Evolutionary conservation across 2,797 vertebrate species (phyloP), one percentile per base, ranked within the genome.

Genomic region (Chiroxiphia lanceolata): DNA sequence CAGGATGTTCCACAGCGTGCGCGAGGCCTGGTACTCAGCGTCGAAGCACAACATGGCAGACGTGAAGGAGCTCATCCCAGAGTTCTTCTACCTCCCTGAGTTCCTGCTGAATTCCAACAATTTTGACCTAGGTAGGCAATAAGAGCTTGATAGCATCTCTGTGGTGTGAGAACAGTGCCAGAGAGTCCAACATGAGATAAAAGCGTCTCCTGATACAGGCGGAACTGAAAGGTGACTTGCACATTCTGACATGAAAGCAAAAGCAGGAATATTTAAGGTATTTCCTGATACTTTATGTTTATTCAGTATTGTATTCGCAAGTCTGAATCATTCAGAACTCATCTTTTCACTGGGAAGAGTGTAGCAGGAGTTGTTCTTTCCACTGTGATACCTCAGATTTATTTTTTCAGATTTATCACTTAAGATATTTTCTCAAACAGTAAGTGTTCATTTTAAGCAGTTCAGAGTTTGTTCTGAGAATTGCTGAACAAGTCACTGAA

Each of bases 31-130:
- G 99, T 98, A 98, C 59, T 99, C 99, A 0, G 99, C 99, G 3
- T 99, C 99, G 33, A 99, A 99, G 95, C 99, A 99, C 98, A 99
- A 99, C 98, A 99, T 99, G 99, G 99, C 99, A 9, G 99, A 99
- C 0, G 99, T 99, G 18, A 99, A 99, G 97, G 99, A 99, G 93
- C 99, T 99, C 75, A 99, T 99, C 96, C 99, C 99, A 0, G 99
- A 99, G 97, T 99, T 99, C 97, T 99, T 99, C 98, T 99, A 99
- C 92, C 98, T 99, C 85, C 99, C 99, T 0, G 99, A 99, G 97
- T 99, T 99, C 95, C 89, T 99, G 89, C 99, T 99, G 78, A 99
- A 99, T 95, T 99, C 99, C 90, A 99, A 99, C 96, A 99, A 99
- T 96, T 99, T 99, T 59, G 99, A 99, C 94, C 97, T 99, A 57